Conservation (phyloP, 2,113 vertebrate species). For the Embiotoca jacksoni region DNA sequence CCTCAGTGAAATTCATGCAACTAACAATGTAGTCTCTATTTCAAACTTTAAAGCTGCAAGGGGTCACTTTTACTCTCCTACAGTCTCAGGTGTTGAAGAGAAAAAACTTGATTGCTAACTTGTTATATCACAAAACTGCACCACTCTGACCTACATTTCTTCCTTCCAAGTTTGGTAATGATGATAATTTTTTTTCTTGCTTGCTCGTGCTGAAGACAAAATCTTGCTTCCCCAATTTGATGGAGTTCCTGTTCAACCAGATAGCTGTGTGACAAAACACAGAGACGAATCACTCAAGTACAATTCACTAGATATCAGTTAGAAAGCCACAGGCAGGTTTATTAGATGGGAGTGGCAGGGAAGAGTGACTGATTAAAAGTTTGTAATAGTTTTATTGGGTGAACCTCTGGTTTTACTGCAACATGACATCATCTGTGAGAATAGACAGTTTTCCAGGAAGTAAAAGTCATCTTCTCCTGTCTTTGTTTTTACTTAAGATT, state of each 20-base stretch:
- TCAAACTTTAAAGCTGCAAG: not conserved
- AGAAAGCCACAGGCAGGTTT: not conserved
- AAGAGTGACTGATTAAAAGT: conserved; percentile 11
- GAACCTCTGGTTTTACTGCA: not conserved
- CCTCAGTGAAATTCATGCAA: conserved; percentile 8
- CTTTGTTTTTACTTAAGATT: not conserved
- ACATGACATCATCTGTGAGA: conserved; percentile 29
- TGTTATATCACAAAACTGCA: not conserved
- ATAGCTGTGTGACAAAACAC: not conserved
- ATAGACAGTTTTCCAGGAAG: conserved; percentile 31
- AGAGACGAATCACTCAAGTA: conserved; percentile 5
- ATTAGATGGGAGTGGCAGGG: conserved; percentile 7
- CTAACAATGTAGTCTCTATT: not conserved
- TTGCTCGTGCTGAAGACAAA: not conserved
- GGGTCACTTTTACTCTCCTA: not conserved
- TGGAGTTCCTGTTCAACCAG: conserved; percentile 38
- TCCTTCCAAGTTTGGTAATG: not conserved
- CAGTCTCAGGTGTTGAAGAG: not conserved
- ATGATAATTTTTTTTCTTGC: not conserved
- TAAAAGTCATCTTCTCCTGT: conserved; percentile 16
- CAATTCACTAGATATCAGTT: not conserved
- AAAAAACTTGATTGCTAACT: not conserved
- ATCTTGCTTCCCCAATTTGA: conserved; percentile 16
- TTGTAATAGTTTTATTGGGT: not conserved
- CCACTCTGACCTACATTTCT: conserved; percentile 5